phyloP scores from a whole-genome alignment of 2,797 vertebrate species.

The Clarias laeviceps region DNA sequence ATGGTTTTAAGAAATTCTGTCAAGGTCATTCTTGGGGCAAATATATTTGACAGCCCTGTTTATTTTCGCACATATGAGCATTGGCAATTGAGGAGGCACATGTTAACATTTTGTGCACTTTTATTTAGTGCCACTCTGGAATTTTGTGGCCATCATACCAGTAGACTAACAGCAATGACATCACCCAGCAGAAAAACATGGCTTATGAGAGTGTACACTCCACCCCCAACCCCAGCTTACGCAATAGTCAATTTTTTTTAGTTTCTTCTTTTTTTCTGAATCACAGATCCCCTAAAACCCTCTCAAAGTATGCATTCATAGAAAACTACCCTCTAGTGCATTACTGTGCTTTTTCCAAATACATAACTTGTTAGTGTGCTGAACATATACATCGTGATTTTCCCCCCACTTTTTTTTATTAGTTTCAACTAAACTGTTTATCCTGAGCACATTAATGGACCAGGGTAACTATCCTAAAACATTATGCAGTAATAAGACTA shows the following conservation, averaged over 20 bases:
- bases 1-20: not conserved
- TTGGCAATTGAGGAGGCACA: not conserved
- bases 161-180: conserved; percentile 68
- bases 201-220: conserved; percentile 66
- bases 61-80: not conserved
- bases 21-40: not conserved
- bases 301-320: conserved; percentile 71
- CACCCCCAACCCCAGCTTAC: conserved; percentile 64
- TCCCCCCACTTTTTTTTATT: not conserved
- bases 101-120: conserved; percentile 53
- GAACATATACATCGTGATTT: conserved; percentile 57
- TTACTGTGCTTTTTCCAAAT: conserved; percentile 73
- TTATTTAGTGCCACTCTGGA: conserved; percentile 64
- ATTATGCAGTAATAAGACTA: not conserved
- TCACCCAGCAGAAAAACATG: conserved; percentile 67
- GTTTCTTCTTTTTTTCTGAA: conserved; percentile 64
- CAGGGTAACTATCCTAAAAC: not conserved
- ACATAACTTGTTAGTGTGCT: conserved; percentile 53
- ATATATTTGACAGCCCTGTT: not conserved
- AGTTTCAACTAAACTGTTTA: not conserved
- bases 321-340: conserved; percentile 60
- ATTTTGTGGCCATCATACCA: conserved; percentile 56
- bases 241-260: conserved; percentile 63
- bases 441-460: not conserved
- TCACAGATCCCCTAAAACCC: conserved; percentile 65